phyloP scores from a whole-genome alignment of 2,888 invertebrate species.

The Sturmia bella region DNA sequence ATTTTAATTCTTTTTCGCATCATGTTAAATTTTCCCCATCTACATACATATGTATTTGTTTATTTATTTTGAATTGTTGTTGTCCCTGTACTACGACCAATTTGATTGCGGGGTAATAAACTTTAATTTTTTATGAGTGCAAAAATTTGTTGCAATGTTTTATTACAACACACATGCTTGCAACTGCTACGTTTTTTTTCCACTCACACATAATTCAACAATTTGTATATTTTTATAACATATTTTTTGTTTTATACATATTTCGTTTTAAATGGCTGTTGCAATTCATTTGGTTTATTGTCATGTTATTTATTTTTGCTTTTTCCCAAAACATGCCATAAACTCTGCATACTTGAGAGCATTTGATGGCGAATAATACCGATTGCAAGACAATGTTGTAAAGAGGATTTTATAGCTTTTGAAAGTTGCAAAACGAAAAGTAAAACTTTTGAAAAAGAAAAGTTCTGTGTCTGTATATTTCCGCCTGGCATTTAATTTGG shows the following conservation, averaged over 20 bases:
- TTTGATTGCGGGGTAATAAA: conserved; percentile 73
- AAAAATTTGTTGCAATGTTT: conserved; percentile 79
- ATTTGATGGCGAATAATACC: conserved; percentile 51
- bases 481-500: conserved; percentile 36
- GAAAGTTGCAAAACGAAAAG: background rate
- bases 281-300: conserved; percentile 32
- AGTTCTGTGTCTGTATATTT: conserved; percentile 24
- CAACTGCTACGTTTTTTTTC: background rate
- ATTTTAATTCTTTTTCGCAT: too few relatives aligned
- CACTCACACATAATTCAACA: conserved; percentile 37
- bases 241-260: background rate
- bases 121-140: conserved; percentile 77
- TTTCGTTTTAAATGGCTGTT: conserved; percentile 5
- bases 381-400: conserved; percentile 66
- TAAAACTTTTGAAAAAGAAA: conserved; percentile 9
- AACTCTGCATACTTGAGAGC: conserved; percentile 55
- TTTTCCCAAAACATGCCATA: conserved; percentile 8
- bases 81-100: conserved; percentile 15
- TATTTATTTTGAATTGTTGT: too few relatives aligned
- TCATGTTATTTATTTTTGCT: background rate
- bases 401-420: conserved; percentile 56
- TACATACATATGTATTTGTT: too few relatives aligned
- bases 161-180: too few relatives aligned
- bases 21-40: too few relatives aligned
- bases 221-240: conserved; percentile 36